Conservation (phyloP, 2,888 invertebrate species). For the Listrodromus nycthemerus region DNA sequence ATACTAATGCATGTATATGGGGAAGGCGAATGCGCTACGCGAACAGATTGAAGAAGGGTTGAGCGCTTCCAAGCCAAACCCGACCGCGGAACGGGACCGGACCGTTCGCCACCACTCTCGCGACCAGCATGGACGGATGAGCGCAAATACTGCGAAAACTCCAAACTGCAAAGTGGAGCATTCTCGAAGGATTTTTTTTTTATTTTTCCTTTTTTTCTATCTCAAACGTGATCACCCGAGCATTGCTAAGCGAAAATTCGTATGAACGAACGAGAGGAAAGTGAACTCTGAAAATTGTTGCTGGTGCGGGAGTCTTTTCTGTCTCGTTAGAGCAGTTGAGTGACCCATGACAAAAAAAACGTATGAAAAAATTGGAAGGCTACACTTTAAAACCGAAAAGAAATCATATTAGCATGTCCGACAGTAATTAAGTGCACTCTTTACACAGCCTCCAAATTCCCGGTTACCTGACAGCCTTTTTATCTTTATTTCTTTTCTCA, state of each 20-base stretch:
- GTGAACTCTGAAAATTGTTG: background rate
- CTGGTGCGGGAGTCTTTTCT: background rate
- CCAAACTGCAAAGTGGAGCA: slow-evolving; percentile 44
- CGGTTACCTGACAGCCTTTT: background rate
- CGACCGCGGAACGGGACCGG: slow-evolving; percentile 42
- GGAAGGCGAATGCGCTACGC: slow-evolving; percentile 1
- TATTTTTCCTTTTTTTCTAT: slow-evolving; percentile 5
- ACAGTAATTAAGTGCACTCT: background rate
- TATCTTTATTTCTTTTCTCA: background rate
- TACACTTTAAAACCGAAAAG: background rate
- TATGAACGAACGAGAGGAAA: slow-evolving; percentile 5
- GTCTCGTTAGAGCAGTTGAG: background rate
- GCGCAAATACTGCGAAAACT: slow-evolving; percentile 47
- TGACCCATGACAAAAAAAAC: background rate
- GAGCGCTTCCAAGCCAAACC: slow-evolving; percentile 21
- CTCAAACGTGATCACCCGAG: slow-evolving; percentile 12
- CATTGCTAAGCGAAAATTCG: slow-evolving; percentile 26
- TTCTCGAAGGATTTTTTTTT: slow-evolving; percentile 20
- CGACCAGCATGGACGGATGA: slow-evolving; percentile 43
- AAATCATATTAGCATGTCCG: background rate
- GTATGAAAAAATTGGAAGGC: background rate
- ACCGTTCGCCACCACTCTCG: slow-evolving; percentile 25
- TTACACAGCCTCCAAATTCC: background rate
- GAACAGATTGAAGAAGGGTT: slow-evolving; percentile 12
- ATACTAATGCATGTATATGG: slow-evolving; percentile 31